Conservation (phyloP, 1,140 invertebrate species). For the Drepana arcuata region DNA sequence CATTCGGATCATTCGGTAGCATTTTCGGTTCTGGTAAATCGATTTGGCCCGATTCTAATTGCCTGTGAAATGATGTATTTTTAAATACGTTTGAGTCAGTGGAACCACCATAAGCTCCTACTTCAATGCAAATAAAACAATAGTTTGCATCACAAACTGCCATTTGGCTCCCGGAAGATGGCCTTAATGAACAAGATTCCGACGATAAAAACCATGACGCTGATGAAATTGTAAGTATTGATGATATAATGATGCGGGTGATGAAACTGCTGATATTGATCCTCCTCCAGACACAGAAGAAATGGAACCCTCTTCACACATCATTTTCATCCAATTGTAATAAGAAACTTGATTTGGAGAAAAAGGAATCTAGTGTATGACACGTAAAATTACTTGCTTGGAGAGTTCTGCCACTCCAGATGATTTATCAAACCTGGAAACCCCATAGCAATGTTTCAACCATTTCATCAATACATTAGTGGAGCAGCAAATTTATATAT, state of each 20-base stretch:
- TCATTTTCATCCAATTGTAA: slow-evolving; percentile 15
- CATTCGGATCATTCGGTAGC: slow-evolving; percentile 15
- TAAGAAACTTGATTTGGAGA: slow-evolving; percentile 34
- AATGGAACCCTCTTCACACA: slow-evolving; percentile 22
- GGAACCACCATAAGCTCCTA: slow-evolving; percentile 52
- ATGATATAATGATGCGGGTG: slow-evolving; percentile 20
- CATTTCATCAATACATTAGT: slow-evolving; percentile 30
- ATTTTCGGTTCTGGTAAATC: slow-evolving; percentile 20
- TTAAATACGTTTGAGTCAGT: slow-evolving; percentile 40
- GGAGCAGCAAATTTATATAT: slow-evolving; percentile 27
- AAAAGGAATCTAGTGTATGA: slow-evolving; percentile 18
- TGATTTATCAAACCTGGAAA: slow-evolving; percentile 7
- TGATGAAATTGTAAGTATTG: slow-evolving; percentile 27
- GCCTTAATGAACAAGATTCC: slow-evolving; percentile 28
- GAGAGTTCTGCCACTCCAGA: slow-evolving; percentile 7
- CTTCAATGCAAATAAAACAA: slow-evolving; percentile 57
- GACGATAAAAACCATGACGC: slow-evolving; percentile 28
- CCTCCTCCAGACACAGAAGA: slow-evolving; percentile 33
- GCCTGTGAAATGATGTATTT: too few species aligned
- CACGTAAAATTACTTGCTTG: slow-evolving; percentile 16
- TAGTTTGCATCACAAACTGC: slow-evolving; percentile 65
- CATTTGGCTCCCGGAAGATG: slow-evolving; percentile 37
- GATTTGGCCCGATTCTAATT: too few species aligned
- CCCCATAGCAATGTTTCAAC: slow-evolving; percentile 32
- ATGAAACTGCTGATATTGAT: slow-evolving; percentile 32